phyloP scores from a whole-genome alignment of 2,797 vertebrate genomes.

The Echiichthys vipera region DNA sequence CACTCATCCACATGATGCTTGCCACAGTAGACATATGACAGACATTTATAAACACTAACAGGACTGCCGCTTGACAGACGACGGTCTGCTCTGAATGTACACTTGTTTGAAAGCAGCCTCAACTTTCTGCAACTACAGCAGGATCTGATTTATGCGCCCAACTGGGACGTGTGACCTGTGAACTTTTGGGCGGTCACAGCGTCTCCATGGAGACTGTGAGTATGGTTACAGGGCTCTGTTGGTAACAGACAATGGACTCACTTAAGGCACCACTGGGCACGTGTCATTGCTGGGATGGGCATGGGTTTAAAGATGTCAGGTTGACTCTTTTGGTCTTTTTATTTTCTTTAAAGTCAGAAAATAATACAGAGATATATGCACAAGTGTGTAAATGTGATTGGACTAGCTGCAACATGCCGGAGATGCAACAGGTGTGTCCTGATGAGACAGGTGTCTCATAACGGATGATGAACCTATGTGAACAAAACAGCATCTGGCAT shows the following conservation, averaged over 20 bases:
- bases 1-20: constrained; percentile 59
- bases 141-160: constrained; percentile 61
- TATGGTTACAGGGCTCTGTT: constrained; percentile 51
- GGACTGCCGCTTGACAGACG: constrained; percentile 76
- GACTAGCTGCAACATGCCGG: constrained; percentile 73
- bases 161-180: constrained; percentile 59
- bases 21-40: constrained; percentile 65
- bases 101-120: constrained; percentile 73
- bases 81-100: constrained; percentile 82
- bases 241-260: constrained; percentile 51
- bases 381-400: constrained; percentile 82
- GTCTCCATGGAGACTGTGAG: constrained; percentile 55
- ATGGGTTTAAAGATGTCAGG: constrained; percentile 69
- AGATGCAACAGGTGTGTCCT: constrained; percentile 73
- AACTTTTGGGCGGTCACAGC: constrained; percentile 52
- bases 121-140: constrained; percentile 61
- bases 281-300: constrained; percentile 60
- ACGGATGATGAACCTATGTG: constrained; percentile 64
- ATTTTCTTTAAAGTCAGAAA: constrained; percentile 77
- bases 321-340: constrained; percentile 60
- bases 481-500: constrained; percentile 88
- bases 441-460: constrained; percentile 25
- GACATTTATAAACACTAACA: constrained; percentile 47
- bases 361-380: constrained; percentile 84
- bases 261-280: constrained; percentile 65